These are phyloP conservation scores for Protophormia terraenovae DNA, from an alignment of 2,888 invertebrate species.

Conservation along the genomic window DNA sequence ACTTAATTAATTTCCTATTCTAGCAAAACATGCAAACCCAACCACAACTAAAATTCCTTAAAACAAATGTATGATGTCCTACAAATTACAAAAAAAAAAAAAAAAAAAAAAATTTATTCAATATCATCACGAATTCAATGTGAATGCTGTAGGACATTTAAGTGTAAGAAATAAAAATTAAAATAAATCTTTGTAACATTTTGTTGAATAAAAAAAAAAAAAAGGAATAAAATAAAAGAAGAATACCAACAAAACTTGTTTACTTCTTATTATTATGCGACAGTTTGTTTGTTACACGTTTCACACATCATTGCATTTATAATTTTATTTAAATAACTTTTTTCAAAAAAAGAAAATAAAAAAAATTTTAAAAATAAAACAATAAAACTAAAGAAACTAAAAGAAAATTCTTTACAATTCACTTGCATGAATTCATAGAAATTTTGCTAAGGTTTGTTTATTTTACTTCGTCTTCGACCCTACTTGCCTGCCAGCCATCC, in stretches of 20 bases:
- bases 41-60: no score
- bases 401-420: not conserved
- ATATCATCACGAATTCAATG: not conserved
- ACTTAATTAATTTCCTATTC: no score
- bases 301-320: conserved; percentile 68
- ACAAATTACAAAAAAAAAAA: no score
- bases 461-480: not conserved
- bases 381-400: not conserved
- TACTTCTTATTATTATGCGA: conserved; percentile 47
- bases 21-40: no score
- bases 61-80: no score
- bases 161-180: not conserved
- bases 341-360: not conserved
- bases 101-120: no score
- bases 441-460: not conserved
- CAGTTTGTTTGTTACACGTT: conserved; percentile 70
- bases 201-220: conserved; percentile 22
- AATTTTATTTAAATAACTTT: conserved; percentile 66
- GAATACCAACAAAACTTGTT: conserved; percentile 9
- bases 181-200: conserved; percentile 32
- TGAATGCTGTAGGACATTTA: not conserved
- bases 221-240: no score
- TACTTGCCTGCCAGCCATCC: conserved; percentile 9
- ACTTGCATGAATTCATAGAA: conserved; percentile 12
- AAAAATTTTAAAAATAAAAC: not conserved